These are phyloP conservation scores for Melangyna quadrimaculata DNA, from an alignment of 2,888 invertebrate species.

Conservation along the genomic window DNA sequence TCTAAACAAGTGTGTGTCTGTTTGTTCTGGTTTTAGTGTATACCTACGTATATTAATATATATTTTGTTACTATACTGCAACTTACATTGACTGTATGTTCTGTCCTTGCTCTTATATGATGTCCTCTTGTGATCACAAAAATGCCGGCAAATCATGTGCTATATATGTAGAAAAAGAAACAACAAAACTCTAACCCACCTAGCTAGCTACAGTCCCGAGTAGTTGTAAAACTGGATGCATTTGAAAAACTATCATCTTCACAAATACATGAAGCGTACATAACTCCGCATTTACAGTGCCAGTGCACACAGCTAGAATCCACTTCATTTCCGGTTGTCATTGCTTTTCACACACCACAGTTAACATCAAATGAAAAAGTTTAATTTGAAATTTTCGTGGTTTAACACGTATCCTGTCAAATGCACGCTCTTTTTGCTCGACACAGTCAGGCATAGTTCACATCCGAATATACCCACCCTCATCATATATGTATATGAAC, in stretches of 20 bases:
- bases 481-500: background rate
- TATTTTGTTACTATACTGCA: slow-evolving; percentile 3
- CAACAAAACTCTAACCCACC: background rate
- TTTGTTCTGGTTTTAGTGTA: background rate
- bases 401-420: slow-evolving; percentile 71
- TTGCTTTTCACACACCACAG: slow-evolving; percentile 63
- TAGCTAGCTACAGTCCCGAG: too few relatives aligned
- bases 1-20: slow-evolving; percentile 24
- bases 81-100: background rate
- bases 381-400: slow-evolving; percentile 71
- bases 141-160: background rate
- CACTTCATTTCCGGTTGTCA: slow-evolving; percentile 70
- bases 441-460: background rate
- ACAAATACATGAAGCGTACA: slow-evolving; percentile 6
- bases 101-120: slow-evolving; percentile 2
- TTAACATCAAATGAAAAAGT: slow-evolving; percentile 70
- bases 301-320: slow-evolving; percentile 45
- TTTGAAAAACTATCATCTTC: slow-evolving; percentile 64
- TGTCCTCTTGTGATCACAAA: slow-evolving; percentile 19
- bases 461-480: background rate
- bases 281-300: background rate
- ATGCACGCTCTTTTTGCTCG: slow-evolving; percentile 42
- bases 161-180: background rate
- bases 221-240: slow-evolving; percentile 10
- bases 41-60: background rate